Percentiles rank a stretch among this genome's conserved stretches.
Conservation (phyloP, 2,113 vertebrate species). For the Sebastes schlegelii region DNA sequence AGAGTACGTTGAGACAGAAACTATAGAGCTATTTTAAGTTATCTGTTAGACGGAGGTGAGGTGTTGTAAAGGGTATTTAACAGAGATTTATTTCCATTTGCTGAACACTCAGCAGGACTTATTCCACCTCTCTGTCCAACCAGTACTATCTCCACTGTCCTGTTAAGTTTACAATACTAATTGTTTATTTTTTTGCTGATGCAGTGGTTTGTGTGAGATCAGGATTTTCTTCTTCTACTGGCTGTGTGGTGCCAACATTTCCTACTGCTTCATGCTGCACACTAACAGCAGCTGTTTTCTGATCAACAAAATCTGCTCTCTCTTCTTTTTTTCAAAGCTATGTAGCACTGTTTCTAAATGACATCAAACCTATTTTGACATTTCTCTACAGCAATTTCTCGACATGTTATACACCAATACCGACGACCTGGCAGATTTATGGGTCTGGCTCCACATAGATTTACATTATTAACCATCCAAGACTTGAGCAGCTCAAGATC, state of each 20-base stretch:
- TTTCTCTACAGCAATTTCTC: not conserved
- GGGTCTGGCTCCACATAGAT: not conserved
- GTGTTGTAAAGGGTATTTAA: no score
- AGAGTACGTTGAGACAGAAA: no score
- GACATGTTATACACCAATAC: no score
- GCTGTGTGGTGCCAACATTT: not conserved
- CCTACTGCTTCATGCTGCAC: not conserved
- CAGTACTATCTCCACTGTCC: not conserved
- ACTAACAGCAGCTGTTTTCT: conserved; percentile 5
- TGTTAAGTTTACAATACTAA: not conserved
- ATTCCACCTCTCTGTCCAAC: not conserved
- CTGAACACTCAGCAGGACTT: not conserved
- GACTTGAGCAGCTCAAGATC: not conserved
- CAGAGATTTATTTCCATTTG: not conserved
- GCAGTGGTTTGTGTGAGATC: not conserved
- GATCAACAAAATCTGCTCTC: conserved; percentile 9
- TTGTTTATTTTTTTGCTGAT: not conserved
- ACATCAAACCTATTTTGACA: not conserved
- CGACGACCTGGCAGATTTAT: not conserved
- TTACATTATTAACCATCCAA: not conserved
- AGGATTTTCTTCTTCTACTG: not conserved
- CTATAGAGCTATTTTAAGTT: no score
- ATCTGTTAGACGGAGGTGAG: no score
- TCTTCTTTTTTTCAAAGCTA: not conserved
- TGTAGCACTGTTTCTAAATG: not conserved